These are phyloP conservation scores for Boleophthalmus pectinirostris DNA, from an alignment of 2,113 vertebrate species.

Conservation along the genomic window DNA sequence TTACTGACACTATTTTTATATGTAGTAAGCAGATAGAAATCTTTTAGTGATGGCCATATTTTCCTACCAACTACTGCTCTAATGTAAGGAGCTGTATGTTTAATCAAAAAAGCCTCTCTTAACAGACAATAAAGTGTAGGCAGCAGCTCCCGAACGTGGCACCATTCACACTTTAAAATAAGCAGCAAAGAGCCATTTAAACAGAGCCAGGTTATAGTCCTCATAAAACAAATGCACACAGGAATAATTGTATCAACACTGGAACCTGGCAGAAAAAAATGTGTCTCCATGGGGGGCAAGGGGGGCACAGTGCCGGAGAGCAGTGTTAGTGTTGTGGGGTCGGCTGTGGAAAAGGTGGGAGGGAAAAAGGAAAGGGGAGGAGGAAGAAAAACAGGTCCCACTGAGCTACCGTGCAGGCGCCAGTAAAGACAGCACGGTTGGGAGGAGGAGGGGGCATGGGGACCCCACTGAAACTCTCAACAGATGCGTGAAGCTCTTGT, in stretches of 20 bases:
- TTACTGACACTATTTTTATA: not conserved
- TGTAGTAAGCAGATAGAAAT: not conserved
- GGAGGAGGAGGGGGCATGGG: conserved; percentile 51
- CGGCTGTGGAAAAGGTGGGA: conserved; percentile 61
- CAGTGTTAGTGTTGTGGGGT: conserved; percentile 51
- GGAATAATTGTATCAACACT: conserved; percentile 70
- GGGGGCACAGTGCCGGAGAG: conserved; percentile 38
- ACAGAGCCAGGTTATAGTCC: conserved; percentile 64
- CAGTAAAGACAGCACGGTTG: conserved; percentile 75
- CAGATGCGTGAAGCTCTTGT: conserved; percentile 84
- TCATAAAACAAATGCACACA: conserved; percentile 74
- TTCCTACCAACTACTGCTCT: conserved; percentile 21
- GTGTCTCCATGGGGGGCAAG: conserved; percentile 55
- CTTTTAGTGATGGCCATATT: not conserved
- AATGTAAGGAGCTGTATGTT: conserved; percentile 32
- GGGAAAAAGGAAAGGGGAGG: conserved; percentile 62
- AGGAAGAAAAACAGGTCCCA: conserved; percentile 79
- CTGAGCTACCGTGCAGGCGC: conserved; percentile 83
- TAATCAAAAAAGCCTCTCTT: conserved; percentile 34
- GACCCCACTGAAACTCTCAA: conserved; percentile 80
- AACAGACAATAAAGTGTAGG: conserved; percentile 56
- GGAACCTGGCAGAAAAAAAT: conserved; percentile 60
- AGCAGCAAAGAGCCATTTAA: conserved; percentile 66
- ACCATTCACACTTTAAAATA: conserved; percentile 71
- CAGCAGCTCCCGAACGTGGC: conserved; percentile 39